A percentile compares a stretch with the other conserved stretches of the same genome.
phyloP scores from a whole-genome alignment of 1,140 invertebrate genomes.

The Drosophila malerkotliana region DNA sequence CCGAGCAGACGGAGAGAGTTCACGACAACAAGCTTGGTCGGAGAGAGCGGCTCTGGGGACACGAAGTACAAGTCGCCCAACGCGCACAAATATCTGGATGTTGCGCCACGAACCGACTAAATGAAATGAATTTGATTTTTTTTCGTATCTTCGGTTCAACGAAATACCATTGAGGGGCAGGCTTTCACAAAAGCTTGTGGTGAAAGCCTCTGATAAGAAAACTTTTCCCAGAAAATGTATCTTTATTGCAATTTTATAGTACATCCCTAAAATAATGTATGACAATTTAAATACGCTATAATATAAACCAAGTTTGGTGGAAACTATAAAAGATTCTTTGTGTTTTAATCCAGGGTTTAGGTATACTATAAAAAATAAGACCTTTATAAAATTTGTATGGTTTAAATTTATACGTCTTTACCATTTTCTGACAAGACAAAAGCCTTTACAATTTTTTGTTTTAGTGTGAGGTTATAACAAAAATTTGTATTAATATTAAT shows the following conservation, averaged over 20 bases:
- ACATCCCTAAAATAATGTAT: background rate
- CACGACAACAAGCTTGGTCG: constrained; percentile 20
- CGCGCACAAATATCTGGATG: constrained; percentile 60
- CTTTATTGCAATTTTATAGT: background rate
- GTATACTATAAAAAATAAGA: too few relatives aligned
- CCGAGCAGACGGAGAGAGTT: constrained; percentile 22
- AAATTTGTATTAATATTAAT: too few relatives aligned
- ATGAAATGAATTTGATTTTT: constrained; percentile 53
- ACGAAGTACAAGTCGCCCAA: constrained; percentile 67
- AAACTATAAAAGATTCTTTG: background rate
- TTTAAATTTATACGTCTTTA: too few relatives aligned
- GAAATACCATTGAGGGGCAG: constrained; percentile 2
- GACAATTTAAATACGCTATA: background rate
- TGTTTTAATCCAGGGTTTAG: too few relatives aligned
- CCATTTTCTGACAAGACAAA: too few relatives aligned
- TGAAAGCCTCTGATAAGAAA: constrained; percentile 1
- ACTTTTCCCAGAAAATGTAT: background rate
- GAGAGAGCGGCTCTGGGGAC: constrained; percentile 37
- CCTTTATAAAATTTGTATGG: too few relatives aligned
- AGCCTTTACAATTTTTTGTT: too few relatives aligned
- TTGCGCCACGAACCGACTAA: background rate
- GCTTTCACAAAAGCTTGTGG: background rate
- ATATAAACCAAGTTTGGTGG: background rate
- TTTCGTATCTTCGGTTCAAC: constrained; percentile 39
- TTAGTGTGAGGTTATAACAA: too few relatives aligned